A percentile compares a stretch with the other conserved stretches of the same genome.
phyloP scores from a whole-genome alignment of 2,797 vertebrate genomes.

The Vespertilio murinus region DNA sequence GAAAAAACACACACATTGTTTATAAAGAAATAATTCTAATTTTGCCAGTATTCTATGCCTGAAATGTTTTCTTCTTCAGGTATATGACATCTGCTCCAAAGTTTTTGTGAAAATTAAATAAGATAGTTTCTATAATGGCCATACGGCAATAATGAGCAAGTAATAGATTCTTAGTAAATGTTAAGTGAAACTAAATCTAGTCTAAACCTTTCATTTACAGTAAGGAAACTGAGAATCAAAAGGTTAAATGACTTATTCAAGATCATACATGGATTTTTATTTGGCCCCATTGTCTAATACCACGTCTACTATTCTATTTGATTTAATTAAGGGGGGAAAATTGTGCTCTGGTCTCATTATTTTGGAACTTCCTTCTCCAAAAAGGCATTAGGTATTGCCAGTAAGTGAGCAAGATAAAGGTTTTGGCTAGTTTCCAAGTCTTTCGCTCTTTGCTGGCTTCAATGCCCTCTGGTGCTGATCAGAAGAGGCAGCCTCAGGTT shows the following conservation, averaged over 20 bases:
- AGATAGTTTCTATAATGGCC: neutral
- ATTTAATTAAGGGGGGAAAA: conserved; percentile 19
- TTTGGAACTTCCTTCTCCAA: conserved; percentile 35
- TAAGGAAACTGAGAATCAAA: neutral
- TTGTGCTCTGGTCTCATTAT: neutral
- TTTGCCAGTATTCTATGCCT: neutral
- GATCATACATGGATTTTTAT: conserved; percentile 12
- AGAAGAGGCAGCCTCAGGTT: conserved; percentile 13
- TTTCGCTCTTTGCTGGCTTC: neutral
- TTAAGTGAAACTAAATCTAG: conserved; percentile 14
- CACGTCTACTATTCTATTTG: neutral
- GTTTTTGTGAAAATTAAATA: conserved; percentile 42
- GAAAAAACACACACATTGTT: neutral
- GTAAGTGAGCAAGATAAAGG: neutral
- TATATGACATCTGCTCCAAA: neutral
- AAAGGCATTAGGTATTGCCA: neutral
- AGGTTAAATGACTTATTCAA: neutral
- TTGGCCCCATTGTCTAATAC: conserved; percentile 7
- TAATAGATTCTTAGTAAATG: conserved; percentile 17
- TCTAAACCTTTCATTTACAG: neutral
- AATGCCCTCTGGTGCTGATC: conserved; percentile 43
- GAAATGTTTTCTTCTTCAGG: neutral
- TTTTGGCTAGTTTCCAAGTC: neutral
- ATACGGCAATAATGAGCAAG: neutral
- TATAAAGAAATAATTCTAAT: conserved; percentile 23